Base-by-base conservation (phyloP, 2,113 vertebrate genomes). In the Arenaria interpres region DNA sequence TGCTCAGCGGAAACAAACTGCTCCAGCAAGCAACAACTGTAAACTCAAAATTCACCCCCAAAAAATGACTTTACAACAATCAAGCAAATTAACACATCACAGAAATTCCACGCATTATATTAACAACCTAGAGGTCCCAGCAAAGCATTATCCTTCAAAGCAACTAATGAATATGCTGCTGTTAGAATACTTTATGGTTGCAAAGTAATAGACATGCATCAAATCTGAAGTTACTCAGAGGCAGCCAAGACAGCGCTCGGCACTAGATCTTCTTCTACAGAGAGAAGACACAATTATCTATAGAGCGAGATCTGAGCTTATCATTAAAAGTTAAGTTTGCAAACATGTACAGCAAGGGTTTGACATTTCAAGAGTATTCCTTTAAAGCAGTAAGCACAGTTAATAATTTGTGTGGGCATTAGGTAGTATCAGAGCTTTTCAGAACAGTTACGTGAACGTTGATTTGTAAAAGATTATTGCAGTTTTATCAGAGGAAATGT, bases 331-430 rank as follows among this genome's bases (percentile, higher is more conserved):
- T 81, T 90, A 81, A 78, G 88, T 95, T 96, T 96, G 89, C 90
- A 96, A 97, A 96, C 71, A 85, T 2, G 27, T 69, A 24, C 48
- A 60, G 84, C 60, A 54, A 88, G 68, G 66, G 53, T 82, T 89
- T 97, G 97, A 93, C 89, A 96, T 93, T 93, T 96, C 66, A 63
- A 78, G 69, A 95, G 60, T 7, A 32, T 69, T 87, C 79, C 57
- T 53, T 56, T 32, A 68, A 22, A 89, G 91, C 84, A 79, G 84
- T 22, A 81, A 89, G 92, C 83, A 89, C 7, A 92, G 80, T 77
- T 91, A 92, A 72, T 92, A 89, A 95, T 93, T 92, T 90, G 90
- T 94, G 94, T 96, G 90, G 86, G 94, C 95, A 95, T 53, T 35
- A 86, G 68, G 56, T 37, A 75, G 21, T 19, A 75, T 22, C 67